Base-by-base conservation (phyloP, 2,797 vertebrate species). In the Gastrophryne carolinensis region DNA sequence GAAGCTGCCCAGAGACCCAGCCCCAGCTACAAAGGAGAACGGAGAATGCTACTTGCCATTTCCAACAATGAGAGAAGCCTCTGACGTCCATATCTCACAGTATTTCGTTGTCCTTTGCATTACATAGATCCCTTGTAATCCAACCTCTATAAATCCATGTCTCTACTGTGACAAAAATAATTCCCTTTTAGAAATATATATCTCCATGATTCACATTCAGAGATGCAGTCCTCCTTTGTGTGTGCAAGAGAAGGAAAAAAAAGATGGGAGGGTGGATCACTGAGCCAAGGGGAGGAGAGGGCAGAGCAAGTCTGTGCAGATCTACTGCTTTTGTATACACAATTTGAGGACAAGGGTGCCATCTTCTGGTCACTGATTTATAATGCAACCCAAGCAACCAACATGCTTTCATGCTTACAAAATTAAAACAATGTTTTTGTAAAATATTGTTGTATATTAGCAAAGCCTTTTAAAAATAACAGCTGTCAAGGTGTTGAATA, bases 21-120 rank as follows among this genome's bases (percentile, higher is more conserved):
- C 94, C 86, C 87, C 86, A 93, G 82, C 88, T 83, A 75, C 94
- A 92, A 82, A 91, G 84, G 84, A 81, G 94, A 83, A 96, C 85
- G 83, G 95, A 87, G 87, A 88, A 92, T 87, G 95, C 88, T 89
- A 94, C 92, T 89, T 89, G 91, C 93, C 94, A 94, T 92, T 91
- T 93, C 91, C 91, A 91, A 84, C 90, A 80, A 89, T 86, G 86
- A 80, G 82, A 78, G 82, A 81, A 72, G 74, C 79, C 83, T 84
- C 72, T 27, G 4, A 82, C 49, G 72, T 74, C 72, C 72, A 74
- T 74, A 74, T 73, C 71, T 72, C 39, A 62, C 27, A 32, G 3
- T 10, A 10, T 56, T 41, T 15, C 24, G 17, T 37, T 39, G 13
- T n/a, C 29, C 41, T 17, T 39, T 65, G 27, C 23, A 54, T 39